These are phyloP conservation scores for Druon quercuslanigerum DNA, from an alignment of 1,140 invertebrate genomes.

Conservation along the genomic window DNA sequence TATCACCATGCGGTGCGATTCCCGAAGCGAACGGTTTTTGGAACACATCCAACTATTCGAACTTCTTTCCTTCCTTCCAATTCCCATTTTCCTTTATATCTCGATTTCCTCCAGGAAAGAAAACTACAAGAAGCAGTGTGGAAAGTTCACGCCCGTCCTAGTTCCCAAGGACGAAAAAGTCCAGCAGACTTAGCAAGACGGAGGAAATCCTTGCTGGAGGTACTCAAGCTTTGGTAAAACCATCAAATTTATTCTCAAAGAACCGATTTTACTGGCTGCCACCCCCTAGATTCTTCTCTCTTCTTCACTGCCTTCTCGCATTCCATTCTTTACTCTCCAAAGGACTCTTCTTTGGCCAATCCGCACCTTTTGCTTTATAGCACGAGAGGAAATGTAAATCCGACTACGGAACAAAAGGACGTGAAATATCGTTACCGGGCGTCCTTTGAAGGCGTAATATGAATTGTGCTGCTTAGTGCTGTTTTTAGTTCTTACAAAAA, in stretches of 20 bases:
- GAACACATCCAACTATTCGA: conserved; percentile 42
- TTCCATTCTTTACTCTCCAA: conserved; percentile 9
- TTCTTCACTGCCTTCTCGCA: neutral
- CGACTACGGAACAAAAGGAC: neutral
- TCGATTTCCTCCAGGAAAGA: conserved; percentile 25
- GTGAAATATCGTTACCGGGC: conserved; percentile 11
- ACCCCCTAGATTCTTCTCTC: conserved; percentile 16
- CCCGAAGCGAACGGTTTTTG: conserved; percentile 37
- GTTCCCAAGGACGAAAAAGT: conserved; percentile 46
- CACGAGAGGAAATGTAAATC: conserved; percentile 1
- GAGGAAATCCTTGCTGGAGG: conserved; percentile 29
- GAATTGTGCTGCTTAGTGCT: neutral
- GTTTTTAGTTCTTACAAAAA: neutral
- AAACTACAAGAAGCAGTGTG: conserved; percentile 40
- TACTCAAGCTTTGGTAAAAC: conserved; percentile 44
- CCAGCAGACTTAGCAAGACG: conserved; percentile 41
- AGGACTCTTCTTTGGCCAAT: neutral
- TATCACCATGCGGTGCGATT: conserved; percentile 41
- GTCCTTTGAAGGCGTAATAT: neutral
- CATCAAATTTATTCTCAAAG: conserved; percentile 53
- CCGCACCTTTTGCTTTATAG: conserved; percentile 7
- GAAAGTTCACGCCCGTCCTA: conserved; percentile 52
- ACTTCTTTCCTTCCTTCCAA: conserved; percentile 7
- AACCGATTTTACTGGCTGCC: conserved; percentile 36
- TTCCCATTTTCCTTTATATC: conserved; percentile 30